Conservation (phyloP, 2,888 invertebrate genomes). For the Eumerus sabulonum region DNA sequence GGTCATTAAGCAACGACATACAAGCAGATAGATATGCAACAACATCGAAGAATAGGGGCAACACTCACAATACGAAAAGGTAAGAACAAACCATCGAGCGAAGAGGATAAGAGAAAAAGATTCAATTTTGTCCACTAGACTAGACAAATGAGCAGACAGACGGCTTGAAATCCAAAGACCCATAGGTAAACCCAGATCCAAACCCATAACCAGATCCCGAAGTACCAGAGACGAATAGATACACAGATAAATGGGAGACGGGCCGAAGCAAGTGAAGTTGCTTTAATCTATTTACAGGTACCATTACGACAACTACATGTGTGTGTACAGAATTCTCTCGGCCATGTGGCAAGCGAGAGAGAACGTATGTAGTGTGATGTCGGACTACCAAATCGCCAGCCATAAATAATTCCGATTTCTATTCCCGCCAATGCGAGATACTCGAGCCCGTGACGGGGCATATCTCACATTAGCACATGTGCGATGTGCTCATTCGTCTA, state of each 20-base stretch:
- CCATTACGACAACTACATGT: conserved; percentile 51
- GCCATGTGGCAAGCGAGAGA: neutral
- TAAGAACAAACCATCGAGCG: conserved; percentile 1
- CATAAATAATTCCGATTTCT: conserved; percentile 51
- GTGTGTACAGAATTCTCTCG: conserved; percentile 14
- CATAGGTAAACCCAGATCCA: conserved; percentile 16
- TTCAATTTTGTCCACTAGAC: conserved; percentile 64
- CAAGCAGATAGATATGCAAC: conserved; percentile 10
- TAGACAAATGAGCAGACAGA: conserved; percentile 60
- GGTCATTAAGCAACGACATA: conserved; percentile 38
- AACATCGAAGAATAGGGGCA: neutral
- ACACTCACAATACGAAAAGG: neutral
- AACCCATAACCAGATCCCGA: conserved; percentile 46
- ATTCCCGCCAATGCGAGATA: conserved; percentile 23
- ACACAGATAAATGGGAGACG: conserved; percentile 57
- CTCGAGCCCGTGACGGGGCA: conserved; percentile 40
- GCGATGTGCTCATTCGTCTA: conserved; percentile 29
- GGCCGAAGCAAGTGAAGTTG: conserved; percentile 54
- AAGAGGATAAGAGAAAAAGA: conserved; percentile 5
- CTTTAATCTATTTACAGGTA: conserved; percentile 66
- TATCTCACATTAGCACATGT: conserved; percentile 58
- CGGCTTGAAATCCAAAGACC: neutral
- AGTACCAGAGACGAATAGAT: conserved; percentile 49
- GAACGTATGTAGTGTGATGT: conserved; percentile 24
- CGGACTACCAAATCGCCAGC: conserved; percentile 48